A percentile compares a stretch with the other conserved stretches of the same genome.
phyloP scores from a whole-genome alignment of 2,797 vertebrate species.

The Ateles fusciceps region DNA sequence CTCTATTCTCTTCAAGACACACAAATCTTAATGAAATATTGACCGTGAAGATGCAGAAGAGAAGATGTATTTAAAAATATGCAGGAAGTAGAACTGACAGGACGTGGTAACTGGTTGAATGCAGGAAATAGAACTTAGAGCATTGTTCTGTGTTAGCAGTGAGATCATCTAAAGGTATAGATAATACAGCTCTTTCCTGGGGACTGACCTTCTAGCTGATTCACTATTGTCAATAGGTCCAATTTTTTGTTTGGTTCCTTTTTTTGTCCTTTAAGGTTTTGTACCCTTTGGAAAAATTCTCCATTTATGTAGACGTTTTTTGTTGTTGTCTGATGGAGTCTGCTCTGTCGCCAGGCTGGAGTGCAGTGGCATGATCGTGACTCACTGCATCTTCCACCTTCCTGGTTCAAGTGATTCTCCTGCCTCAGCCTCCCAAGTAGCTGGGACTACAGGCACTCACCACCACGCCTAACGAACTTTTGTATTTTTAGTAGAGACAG shows the following conservation, averaged over 20 bases:
- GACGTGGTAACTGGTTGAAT: not conserved
- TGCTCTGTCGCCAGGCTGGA: too few relatives aligned
- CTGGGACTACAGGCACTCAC: too few relatives aligned
- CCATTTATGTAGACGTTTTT: not conserved
- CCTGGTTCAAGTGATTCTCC: too few relatives aligned
- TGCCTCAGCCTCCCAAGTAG: too few relatives aligned
- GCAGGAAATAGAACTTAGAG: not conserved
- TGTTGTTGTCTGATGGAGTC: too few relatives aligned
- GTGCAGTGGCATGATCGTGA: too few relatives aligned
- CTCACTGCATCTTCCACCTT: too few relatives aligned
- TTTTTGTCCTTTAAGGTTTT: not conserved
- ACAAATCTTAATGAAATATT: not conserved
- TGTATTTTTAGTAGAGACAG: too few relatives aligned
- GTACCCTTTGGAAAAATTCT: not conserved
- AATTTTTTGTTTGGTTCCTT: not conserved
- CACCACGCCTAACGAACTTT: too few relatives aligned
- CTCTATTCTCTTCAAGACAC: not conserved
- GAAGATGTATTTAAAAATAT: not conserved
- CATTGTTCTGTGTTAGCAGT: not conserved
- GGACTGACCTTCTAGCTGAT: not conserved
- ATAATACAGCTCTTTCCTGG: not conserved
- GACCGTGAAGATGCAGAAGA: not conserved
- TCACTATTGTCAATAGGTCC: rapidly evolving
- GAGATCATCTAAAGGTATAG: not conserved
- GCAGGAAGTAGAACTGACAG: not conserved